A percentile compares a stretch with the other conserved stretches of the same genome.
Conservation (phyloP, 2,888 invertebrate species). For the Empis stercorea region DNA sequence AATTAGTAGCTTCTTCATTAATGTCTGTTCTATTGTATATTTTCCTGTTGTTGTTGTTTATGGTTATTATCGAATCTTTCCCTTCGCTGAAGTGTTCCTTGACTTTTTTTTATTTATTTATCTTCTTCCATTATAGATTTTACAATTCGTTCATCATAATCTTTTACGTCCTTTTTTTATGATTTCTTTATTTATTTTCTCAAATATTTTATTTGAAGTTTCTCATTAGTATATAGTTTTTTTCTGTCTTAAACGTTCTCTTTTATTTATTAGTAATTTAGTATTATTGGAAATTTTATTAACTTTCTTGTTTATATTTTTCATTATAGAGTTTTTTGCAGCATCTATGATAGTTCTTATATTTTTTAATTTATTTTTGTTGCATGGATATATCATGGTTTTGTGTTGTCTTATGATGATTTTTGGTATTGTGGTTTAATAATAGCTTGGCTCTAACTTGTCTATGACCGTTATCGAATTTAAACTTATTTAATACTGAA, state of each 20-base stretch:
- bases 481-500: not conserved
- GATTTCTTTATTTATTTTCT: not conserved
- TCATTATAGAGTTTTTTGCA: not conserved
- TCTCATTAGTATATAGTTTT: not conserved
- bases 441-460: not conserved
- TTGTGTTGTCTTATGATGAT: not conserved
- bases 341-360: not conserved
- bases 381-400: not conserved
- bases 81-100: slow-evolving; percentile 4
- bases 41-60: not conserved
- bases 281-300: not conserved
- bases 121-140: not conserved
- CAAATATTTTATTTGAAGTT: not conserved
- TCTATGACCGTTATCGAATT: not conserved
- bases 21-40: too few species aligned
- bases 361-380: not conserved
- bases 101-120: slow-evolving; percentile 1
- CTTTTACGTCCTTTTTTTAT: not conserved
- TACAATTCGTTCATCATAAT: too few species aligned
- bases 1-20: too few species aligned
- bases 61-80: not conserved
- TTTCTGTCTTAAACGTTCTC: not conserved
- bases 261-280: slow-evolving; percentile 1
- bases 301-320: not conserved
- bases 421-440: not conserved